Conservation (phyloP, 1,140 invertebrate genomes). For the Drosophila parabipectinata region DNA sequence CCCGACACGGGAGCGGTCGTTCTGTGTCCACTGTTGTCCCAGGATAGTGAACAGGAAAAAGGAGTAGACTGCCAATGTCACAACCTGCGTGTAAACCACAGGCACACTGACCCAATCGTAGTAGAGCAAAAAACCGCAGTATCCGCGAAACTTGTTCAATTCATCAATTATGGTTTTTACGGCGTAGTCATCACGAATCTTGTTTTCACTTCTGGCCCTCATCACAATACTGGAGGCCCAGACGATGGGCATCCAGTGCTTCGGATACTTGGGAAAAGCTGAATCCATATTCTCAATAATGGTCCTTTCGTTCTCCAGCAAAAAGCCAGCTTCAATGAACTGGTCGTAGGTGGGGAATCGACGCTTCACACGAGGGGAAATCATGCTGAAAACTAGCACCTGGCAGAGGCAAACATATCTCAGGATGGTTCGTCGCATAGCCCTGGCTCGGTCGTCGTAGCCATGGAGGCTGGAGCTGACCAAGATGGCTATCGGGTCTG, state of each 20-base stretch:
- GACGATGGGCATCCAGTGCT: conserved; percentile 98
- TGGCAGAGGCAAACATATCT: conserved; percentile 93
- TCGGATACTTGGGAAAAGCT: conserved; percentile 94
- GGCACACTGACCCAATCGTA: conserved; percentile 97
- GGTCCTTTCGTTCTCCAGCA: conserved; percentile 92
- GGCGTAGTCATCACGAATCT: conserved; percentile 96
- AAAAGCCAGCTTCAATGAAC: conserved; percentile 93
- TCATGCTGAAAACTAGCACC: conserved; percentile 92
- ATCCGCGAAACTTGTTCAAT: conserved; percentile 93
- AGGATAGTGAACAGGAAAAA: conserved; percentile 91
- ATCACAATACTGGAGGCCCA: conserved; percentile 96
- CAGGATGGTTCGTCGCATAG: conserved; percentile 94
- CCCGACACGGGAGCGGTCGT: conserved; percentile 73
- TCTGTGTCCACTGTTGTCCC: conserved; percentile 90
- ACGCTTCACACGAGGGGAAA: conserved; percentile 95
- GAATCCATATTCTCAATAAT: conserved; percentile 91
- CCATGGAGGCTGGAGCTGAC: conserved; percentile 84
- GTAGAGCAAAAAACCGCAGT: conserved; percentile 91
- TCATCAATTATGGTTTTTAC: conserved; percentile 96
- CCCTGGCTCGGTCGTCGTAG: conserved; percentile 92
- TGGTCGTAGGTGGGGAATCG: conserved; percentile 95
- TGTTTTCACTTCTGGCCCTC: conserved; percentile 93
- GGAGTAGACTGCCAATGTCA: conserved; percentile 95
- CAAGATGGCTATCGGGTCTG: conserved; percentile 92
- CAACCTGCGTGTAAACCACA: conserved; percentile 97